Percentiles rank a stretch among this genome's conserved stretches.
Conservation (phyloP, 1,140 invertebrate species). For the Drosophila pallidifrons region DNA sequence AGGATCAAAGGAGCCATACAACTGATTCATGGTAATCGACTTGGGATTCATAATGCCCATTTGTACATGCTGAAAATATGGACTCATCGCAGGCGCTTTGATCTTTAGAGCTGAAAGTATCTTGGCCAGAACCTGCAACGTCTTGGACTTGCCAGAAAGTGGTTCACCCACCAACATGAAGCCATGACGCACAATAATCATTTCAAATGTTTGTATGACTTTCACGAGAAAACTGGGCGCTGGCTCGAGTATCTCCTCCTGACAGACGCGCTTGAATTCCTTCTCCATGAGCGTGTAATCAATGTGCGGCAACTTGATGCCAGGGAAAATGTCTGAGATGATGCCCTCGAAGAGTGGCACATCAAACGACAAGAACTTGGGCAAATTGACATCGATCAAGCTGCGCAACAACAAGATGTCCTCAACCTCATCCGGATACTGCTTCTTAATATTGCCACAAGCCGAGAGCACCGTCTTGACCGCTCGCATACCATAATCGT, state of each 20-base stretch:
- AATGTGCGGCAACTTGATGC: constrained; percentile 89
- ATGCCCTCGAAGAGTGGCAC: constrained; percentile 96
- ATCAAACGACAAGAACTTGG: constrained; percentile 96
- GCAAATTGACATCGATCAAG: constrained; percentile 96
- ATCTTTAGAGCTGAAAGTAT: constrained; percentile 90
- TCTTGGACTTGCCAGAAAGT: constrained; percentile 89
- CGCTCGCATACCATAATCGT: constrained; percentile 95
- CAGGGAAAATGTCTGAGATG: constrained; percentile 96
- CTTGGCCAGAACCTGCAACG: constrained; percentile 89
- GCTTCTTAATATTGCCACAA: constrained; percentile 94
- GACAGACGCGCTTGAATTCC: constrained; percentile 86
- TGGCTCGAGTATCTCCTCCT: constrained; percentile 90
- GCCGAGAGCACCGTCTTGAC: constrained; percentile 94
- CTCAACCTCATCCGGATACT: constrained; percentile 93
- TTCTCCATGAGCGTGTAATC: constrained; percentile 89
- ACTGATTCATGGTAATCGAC: constrained; percentile 94
- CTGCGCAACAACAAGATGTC: constrained; percentile 92
- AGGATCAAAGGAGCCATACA: constrained; percentile 96
- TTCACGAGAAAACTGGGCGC: constrained; percentile 90
- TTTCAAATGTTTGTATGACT: constrained; percentile 91
- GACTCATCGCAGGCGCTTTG: constrained; percentile 86
- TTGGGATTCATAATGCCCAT: constrained; percentile 96
- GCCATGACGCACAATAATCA: constrained; percentile 94
- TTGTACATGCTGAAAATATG: constrained; percentile 86
- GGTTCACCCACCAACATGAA: constrained; percentile 94